Conservation (phyloP, 2,797 vertebrate genomes). For the Alectoris magna region DNA sequence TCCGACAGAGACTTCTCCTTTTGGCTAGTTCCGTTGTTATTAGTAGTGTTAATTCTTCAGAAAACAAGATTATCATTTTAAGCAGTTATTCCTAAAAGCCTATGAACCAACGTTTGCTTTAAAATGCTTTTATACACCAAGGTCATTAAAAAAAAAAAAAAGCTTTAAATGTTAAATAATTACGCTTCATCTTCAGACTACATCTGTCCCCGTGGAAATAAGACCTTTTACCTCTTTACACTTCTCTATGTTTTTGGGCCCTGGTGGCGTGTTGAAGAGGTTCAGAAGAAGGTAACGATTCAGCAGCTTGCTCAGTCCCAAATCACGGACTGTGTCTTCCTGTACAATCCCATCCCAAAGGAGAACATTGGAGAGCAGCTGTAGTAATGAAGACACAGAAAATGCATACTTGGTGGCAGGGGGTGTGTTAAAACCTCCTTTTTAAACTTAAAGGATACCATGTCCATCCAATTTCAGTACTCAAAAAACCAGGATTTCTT, state of each 20-base stretch:
- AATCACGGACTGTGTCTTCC: slow-evolving; percentile 83
- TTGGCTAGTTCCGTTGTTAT: background rate
- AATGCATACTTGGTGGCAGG: background rate
- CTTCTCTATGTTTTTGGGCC: slow-evolving; percentile 70
- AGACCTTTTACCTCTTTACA: slow-evolving; percentile 83
- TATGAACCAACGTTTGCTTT: background rate
- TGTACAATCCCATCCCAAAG: slow-evolving; percentile 89
- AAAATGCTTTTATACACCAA: background rate
- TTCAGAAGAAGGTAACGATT: slow-evolving; percentile 90
- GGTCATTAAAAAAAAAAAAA: background rate
- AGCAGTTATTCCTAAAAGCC: background rate
- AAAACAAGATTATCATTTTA: background rate
- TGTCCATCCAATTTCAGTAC: background rate
- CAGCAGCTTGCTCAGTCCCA: slow-evolving; percentile 89
- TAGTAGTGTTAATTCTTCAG: background rate
- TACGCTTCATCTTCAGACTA: background rate
- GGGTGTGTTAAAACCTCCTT: background rate
- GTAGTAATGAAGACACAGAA: slow-evolving; percentile 20
- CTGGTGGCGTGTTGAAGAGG: slow-evolving; percentile 80
- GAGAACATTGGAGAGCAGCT: slow-evolving; percentile 89
- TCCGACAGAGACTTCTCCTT: background rate
- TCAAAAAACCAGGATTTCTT: background rate
- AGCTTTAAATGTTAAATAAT: background rate
- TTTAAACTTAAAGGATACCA: background rate
- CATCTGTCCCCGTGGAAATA: background rate